A percentile compares a stretch with the other conserved stretches of the same genome.
Evolutionary conservation across 2,888 invertebrate genomes (phyloP).

Genomic region (Eupithecia dodoneata): DNA sequence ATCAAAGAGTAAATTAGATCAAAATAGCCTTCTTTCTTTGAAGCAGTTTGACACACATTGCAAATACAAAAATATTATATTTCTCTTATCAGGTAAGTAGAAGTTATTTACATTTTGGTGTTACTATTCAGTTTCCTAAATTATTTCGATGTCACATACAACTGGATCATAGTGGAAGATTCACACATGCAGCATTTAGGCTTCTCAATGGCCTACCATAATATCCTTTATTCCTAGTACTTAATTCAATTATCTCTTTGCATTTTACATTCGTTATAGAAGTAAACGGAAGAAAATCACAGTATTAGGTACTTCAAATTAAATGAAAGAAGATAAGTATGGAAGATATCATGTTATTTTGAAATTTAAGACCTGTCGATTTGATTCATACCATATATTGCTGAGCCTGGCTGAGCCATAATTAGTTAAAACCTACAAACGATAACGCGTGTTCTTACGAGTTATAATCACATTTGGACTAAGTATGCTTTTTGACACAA

Average conservation of each 20-base stretch:
- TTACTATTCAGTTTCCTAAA: not conserved
- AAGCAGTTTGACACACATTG: not conserved
- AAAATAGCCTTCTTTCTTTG: not conserved
- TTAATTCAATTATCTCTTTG: not conserved
- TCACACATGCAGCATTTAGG: not conserved
- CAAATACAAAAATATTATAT: constrained; percentile 7
- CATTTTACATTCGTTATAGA: not conserved
- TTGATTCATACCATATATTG: not conserved
- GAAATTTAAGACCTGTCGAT: not conserved
- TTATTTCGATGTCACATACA: not conserved
- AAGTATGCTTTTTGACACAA: not conserved
- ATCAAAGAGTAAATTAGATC: constrained; percentile 4
- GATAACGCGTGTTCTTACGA: not conserved
- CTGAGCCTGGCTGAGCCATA: not conserved
- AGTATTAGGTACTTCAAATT: not conserved
- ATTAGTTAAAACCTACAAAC: not conserved
- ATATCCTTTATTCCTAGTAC: not conserved
- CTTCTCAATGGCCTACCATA: not conserved
- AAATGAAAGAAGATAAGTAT: not conserved
- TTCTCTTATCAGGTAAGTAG: not conserved
- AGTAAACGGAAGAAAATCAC: not conserved
- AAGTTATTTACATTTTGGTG: constrained; percentile 1
- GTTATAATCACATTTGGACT: not conserved
- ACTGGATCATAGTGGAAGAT: not conserved
- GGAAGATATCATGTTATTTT: not conserved